phyloP scores from a whole-genome alignment of 2,797 vertebrate species.

The Darevskia mixta region DNA sequence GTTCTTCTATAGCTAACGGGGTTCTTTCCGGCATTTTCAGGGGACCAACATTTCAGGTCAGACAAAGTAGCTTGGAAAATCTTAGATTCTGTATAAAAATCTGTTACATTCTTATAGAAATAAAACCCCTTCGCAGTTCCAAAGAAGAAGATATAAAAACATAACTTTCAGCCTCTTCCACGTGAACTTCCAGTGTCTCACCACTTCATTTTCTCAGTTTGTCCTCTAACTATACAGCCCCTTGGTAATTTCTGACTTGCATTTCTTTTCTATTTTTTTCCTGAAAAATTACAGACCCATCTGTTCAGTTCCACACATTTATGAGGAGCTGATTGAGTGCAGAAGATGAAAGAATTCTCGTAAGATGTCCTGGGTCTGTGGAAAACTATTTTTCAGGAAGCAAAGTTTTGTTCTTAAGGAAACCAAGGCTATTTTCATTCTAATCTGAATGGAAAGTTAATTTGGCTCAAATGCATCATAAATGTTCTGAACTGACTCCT shows the following conservation, averaged over 20 bases:
- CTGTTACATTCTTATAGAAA: conserved; percentile 21
- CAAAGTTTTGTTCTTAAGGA: conserved; percentile 5
- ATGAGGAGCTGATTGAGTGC: conserved; percentile 33
- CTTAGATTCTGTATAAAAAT: conserved; percentile 1
- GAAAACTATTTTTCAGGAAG: conserved; percentile 36
- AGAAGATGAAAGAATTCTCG: conserved; percentile 25
- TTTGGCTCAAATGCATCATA: conserved; percentile 17
- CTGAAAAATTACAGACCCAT: neutral
- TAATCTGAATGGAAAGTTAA: conserved; percentile 19
- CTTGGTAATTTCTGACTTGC: conserved; percentile 28
- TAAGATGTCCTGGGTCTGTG: conserved; percentile 10
- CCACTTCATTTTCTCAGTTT: conserved; percentile 15
- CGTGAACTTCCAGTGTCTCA: conserved; percentile 7
- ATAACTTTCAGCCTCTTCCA: neutral
- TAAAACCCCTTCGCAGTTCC: conserved; percentile 15
- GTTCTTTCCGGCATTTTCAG: conserved; percentile 18
- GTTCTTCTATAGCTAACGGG: neutral
- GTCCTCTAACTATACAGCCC: neutral
- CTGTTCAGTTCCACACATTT: conserved; percentile 28
- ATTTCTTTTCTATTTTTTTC: neutral
- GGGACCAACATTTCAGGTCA: conserved; percentile 23
- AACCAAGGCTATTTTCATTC: conserved; percentile 25
- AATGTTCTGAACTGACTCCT: neutral
- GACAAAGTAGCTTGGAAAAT: conserved; percentile 24
- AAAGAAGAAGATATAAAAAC: conserved; percentile 26